phyloP scores from a whole-genome alignment of 1,140 invertebrate genomes.

The Drosophila quadrilineata region DNA sequence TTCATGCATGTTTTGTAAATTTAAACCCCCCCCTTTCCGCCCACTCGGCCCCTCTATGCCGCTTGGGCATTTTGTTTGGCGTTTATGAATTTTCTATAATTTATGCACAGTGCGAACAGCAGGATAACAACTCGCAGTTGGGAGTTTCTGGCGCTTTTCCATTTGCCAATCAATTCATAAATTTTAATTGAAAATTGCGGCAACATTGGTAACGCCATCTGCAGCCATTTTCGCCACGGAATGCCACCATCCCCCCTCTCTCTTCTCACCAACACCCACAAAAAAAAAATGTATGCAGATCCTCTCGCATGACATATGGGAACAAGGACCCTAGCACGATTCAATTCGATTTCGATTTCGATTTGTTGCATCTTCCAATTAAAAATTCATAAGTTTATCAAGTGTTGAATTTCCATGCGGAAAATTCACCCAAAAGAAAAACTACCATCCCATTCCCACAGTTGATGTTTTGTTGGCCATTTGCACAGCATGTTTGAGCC shows the following conservation, averaged over 20 bases:
- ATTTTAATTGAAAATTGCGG: conserved; percentile 71
- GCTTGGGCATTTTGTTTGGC: neutral
- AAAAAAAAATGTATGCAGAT: no score
- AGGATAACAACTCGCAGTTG: conserved; percentile 14
- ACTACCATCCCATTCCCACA: no score
- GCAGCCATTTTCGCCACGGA: no score
- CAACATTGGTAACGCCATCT: neutral
- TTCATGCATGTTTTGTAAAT: conserved; percentile 29
- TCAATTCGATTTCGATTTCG: conserved; percentile 23
- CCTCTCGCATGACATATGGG: conserved; percentile 34
- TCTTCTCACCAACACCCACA: no score
- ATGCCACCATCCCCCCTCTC: no score
- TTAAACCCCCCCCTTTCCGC: neutral
- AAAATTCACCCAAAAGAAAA: conserved; percentile 22
- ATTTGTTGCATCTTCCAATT: conserved; percentile 32
- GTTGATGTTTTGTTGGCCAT: conserved; percentile 2
- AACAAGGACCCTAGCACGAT: conserved; percentile 13
- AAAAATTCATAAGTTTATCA: conserved; percentile 47
- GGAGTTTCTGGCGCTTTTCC: conserved; percentile 2
- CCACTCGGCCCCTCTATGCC: neutral
- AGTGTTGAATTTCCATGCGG: conserved; percentile 28
- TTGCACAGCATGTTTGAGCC: conserved; percentile 41
- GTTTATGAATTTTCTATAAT: conserved; percentile 60
- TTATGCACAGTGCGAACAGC: conserved; percentile 36
- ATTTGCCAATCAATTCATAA: conserved; percentile 57